These are phyloP conservation scores for Drosophila chauvacae DNA, from an alignment of 1,140 invertebrate genomes.

Conservation along the genomic window DNA sequence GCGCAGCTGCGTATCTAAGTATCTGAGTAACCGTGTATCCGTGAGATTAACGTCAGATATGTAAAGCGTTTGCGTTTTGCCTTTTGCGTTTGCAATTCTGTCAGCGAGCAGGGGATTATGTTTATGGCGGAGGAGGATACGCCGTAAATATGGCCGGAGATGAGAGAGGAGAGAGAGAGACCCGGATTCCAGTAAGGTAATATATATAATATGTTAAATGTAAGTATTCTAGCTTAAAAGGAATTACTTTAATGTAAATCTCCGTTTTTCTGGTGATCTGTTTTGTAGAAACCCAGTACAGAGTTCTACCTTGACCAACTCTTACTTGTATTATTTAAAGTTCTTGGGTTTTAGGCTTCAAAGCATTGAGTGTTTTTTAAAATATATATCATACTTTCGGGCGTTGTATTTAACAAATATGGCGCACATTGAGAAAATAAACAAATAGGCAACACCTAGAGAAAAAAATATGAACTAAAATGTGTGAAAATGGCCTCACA, in stretches of 20 bases:
- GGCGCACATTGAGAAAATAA: not conserved
- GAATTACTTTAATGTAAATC: not conserved
- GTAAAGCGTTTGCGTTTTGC: slow-evolving; percentile 44
- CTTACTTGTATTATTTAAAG: too few relatives aligned
- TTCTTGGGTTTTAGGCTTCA: not conserved
- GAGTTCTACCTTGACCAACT: not conserved
- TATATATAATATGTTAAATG: not conserved
- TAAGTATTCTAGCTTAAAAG: too few relatives aligned
- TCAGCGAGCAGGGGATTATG: slow-evolving; percentile 57
- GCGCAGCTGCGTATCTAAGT: slow-evolving; percentile 32
- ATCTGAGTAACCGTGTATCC: slow-evolving; percentile 16
- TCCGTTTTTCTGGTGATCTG: not conserved
- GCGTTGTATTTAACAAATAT: not conserved
- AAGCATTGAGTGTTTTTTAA: too few relatives aligned
- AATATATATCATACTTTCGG: not conserved
- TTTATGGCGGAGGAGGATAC: slow-evolving; percentile 50
- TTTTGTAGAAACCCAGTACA: too few relatives aligned
- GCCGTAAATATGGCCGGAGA: too few relatives aligned
- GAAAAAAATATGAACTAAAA: not conserved
- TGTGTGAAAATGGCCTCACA: too few relatives aligned
- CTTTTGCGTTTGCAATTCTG: slow-evolving; percentile 49
- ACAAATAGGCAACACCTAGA: not conserved
- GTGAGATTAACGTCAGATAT: slow-evolving; percentile 75
- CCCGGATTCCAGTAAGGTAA: not conserved
- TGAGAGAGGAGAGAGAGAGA: not conserved